These are phyloP conservation scores for Sitta europaea DNA, from an alignment of 2,113 vertebrate species.

Conservation along the genomic window DNA sequence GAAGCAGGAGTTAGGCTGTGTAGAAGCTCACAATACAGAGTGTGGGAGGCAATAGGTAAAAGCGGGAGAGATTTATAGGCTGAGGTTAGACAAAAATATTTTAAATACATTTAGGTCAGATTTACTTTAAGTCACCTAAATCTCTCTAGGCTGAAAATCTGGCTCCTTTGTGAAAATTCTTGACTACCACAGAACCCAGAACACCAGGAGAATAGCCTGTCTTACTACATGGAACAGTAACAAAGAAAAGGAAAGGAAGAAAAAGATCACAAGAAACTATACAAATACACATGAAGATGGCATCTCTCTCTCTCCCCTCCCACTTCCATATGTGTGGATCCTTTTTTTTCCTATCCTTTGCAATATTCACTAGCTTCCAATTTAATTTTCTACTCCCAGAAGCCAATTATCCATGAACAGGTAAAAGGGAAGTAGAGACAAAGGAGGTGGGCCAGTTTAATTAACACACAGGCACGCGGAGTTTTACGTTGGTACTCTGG, in stretches of 20 bases:
- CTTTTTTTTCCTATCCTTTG: not conserved
- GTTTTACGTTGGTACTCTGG: constrained; percentile 11
- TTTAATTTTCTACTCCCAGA: constrained; percentile 29
- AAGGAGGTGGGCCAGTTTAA: constrained; percentile 29
- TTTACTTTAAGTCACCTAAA: not conserved
- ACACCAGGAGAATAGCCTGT: not conserved
- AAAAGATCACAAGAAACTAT: not conserved
- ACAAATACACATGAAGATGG: not conserved
- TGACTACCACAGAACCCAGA: not conserved
- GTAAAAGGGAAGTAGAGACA: constrained; percentile 13
- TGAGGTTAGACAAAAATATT: not conserved
- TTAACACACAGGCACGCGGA: constrained; percentile 23
- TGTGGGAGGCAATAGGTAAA: not conserved
- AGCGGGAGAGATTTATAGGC: not conserved
- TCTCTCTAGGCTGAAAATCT: not conserved
- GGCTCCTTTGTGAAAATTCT: not conserved
- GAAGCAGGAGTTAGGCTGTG: not conserved
- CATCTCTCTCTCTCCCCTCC: not conserved
- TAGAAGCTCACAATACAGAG: not conserved
- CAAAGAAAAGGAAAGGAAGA: not conserved
- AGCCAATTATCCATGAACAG: constrained; percentile 36
- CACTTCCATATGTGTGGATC: not conserved
- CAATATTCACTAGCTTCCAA: not conserved
- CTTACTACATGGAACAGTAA: not conserved
- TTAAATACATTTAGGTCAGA: not conserved